phyloP scores from a whole-genome alignment of 2,113 vertebrate genomes.

The Capreolus pygargus region DNA sequence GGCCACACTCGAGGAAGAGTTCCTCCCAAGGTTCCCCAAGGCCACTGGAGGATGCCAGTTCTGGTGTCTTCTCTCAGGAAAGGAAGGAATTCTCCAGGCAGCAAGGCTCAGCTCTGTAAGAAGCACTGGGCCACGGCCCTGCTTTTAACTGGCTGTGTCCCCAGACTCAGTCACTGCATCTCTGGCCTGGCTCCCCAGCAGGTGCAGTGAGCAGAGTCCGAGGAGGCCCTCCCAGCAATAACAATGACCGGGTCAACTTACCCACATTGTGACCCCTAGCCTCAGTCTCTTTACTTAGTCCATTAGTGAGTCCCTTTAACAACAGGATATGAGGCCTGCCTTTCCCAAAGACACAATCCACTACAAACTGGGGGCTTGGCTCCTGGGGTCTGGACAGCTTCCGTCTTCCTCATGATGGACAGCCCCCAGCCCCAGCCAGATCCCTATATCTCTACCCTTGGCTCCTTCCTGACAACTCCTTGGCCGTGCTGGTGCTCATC shows the following conservation, averaged over 20 bases:
- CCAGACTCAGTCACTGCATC: background rate
- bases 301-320: background rate
- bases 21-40: background rate
- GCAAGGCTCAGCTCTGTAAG: background rate
- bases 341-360: background rate
- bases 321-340: background rate
- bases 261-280: background rate
- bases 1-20: background rate
- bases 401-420: background rate
- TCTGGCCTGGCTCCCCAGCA: background rate
- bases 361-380: background rate
- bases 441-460: background rate
- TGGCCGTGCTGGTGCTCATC: background rate
- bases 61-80: background rate
- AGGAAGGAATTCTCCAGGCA: background rate
- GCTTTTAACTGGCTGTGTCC: background rate
- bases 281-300: background rate
- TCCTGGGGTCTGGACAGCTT: background rate
- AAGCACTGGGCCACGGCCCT: background rate
- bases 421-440: background rate
- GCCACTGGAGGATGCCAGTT: background rate
- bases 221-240: background rate
- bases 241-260: background rate
- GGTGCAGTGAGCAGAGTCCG: background rate
- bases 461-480: background rate